These are phyloP conservation scores for Diorhabda sublineata DNA, from an alignment of 1,140 invertebrate species.

Conservation along the genomic window DNA sequence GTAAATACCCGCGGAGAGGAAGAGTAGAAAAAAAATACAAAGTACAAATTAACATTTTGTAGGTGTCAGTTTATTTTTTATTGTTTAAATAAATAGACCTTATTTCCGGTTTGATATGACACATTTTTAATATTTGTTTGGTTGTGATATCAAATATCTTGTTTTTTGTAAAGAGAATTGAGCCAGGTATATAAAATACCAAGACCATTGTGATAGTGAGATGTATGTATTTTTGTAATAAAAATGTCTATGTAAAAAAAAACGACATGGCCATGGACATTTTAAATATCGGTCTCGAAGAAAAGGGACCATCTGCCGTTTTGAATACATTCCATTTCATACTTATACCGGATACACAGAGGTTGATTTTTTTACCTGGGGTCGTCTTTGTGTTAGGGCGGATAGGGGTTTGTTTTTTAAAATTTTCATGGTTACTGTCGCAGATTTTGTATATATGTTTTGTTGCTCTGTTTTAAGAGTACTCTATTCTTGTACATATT, in stretches of 20 bases:
- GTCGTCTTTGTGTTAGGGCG: not conserved
- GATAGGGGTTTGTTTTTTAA: constrained; percentile 7
- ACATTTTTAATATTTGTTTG: no score
- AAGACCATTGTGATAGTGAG: constrained; percentile 30
- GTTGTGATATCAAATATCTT: no score
- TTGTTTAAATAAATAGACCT: no score
- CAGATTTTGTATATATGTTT: constrained; percentile 15
- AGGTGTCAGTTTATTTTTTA: no score
- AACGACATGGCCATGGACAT: not conserved
- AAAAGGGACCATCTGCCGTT: not conserved
- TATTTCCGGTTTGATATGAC: no score
- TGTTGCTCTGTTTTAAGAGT: constrained; percentile 36
- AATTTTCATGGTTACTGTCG: constrained; percentile 17
- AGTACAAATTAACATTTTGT: no score
- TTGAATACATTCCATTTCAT: constrained; percentile 28
- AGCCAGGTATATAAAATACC: constrained; percentile 10
- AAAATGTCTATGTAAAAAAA: not conserved
- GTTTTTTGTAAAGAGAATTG: constrained; percentile 10
- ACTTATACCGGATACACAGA: constrained; percentile 22
- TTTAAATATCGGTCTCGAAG: not conserved
- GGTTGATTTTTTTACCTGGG: constrained; percentile 19
- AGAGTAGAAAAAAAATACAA: no score
- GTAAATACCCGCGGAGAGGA: no score
- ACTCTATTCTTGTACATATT: constrained; percentile 40
- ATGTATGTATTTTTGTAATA: constrained; percentile 27